phyloP scores from a whole-genome alignment of 2,797 vertebrate genomes.

The Avahi laniger region DNA sequence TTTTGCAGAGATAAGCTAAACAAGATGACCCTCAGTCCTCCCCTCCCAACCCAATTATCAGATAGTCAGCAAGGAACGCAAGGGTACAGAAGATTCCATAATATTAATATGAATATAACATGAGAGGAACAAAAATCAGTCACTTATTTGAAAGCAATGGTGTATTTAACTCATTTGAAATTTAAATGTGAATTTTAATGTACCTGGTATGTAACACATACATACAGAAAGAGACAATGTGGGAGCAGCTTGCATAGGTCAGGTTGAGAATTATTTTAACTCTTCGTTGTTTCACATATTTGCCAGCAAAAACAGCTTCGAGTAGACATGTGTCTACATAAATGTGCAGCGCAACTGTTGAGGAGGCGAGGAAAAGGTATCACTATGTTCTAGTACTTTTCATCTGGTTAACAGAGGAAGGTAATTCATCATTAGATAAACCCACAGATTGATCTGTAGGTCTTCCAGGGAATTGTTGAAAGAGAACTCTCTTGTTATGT shows the following conservation, averaged over 20 bases:
- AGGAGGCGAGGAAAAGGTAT: background rate
- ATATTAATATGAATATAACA: conserved; percentile 86
- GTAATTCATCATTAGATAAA: conserved; percentile 67
- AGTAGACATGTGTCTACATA: background rate
- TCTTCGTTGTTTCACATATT: conserved; percentile 56
- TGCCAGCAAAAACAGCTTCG: conserved; percentile 52
- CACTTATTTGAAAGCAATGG: conserved; percentile 82
- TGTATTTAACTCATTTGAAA: conserved; percentile 85
- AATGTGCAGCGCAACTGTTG: background rate
- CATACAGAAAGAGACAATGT: background rate
- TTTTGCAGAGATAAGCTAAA: conserved; percentile 83
- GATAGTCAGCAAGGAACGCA: conserved; percentile 79
- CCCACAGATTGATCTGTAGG: conserved; percentile 29
- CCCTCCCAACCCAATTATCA: conserved; percentile 85
- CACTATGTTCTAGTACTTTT: background rate
- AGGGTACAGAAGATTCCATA: conserved; percentile 75
- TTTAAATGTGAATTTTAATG: conserved; percentile 85
- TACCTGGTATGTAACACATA: conserved; percentile 72
- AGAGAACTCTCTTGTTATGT: conserved; percentile 17
- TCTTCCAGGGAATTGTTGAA: conserved; percentile 36
- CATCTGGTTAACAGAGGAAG: conserved; percentile 5
- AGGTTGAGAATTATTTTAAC: conserved; percentile 72
- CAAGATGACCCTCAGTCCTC: conserved; percentile 81
- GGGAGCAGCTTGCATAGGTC: conserved; percentile 60
- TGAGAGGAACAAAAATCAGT: conserved; percentile 83